Evolutionary conservation across 2,113 vertebrate species (phyloP).

Genomic region (Aspiorhynchus laticeps): DNA sequence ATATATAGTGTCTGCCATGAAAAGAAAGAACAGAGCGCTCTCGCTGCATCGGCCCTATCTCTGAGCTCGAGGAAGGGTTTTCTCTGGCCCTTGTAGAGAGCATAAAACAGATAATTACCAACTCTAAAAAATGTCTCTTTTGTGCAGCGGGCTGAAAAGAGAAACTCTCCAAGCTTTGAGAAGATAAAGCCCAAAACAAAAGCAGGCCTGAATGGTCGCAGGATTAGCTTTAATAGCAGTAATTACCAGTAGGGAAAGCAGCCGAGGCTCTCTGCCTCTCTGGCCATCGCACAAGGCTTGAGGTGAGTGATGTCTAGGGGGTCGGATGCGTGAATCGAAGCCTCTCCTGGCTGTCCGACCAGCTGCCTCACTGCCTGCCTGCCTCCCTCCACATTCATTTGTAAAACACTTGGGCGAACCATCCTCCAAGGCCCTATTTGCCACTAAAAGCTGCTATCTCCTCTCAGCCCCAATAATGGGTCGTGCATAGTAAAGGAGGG

Average conservation of each 20-base stretch:
- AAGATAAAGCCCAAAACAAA: slow-evolving; percentile 84
- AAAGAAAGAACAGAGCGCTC: slow-evolving; percentile 32
- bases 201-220: slow-evolving; percentile 74
- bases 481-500: slow-evolving; percentile 70
- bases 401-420: slow-evolving; percentile 81
- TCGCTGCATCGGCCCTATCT: slow-evolving; percentile 46
- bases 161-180: slow-evolving; percentile 76
- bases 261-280: slow-evolving; percentile 67
- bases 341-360: slow-evolving; percentile 69
- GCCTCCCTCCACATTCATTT: slow-evolving; percentile 76
- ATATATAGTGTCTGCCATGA: slow-evolving; percentile 43
- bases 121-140: slow-evolving; percentile 72
- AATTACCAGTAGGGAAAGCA: slow-evolving; percentile 74
- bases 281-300: slow-evolving; percentile 73
- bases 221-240: slow-evolving; percentile 78
- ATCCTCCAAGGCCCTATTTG: slow-evolving; percentile 76
- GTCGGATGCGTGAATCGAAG: slow-evolving; percentile 73
- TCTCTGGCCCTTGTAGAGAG: slow-evolving; percentile 70
- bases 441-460: slow-evolving; percentile 78
- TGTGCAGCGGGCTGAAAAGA: slow-evolving; percentile 76
- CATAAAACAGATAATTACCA: slow-evolving; percentile 79
- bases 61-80: slow-evolving; percentile 43
- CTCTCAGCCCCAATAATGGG: slow-evolving; percentile 74
- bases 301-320: slow-evolving; percentile 70
- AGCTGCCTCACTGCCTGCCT: slow-evolving; percentile 67